Evolutionary conservation across 2,113 vertebrate species (phyloP).

Genomic region (Psittacara wagleri): DNA sequence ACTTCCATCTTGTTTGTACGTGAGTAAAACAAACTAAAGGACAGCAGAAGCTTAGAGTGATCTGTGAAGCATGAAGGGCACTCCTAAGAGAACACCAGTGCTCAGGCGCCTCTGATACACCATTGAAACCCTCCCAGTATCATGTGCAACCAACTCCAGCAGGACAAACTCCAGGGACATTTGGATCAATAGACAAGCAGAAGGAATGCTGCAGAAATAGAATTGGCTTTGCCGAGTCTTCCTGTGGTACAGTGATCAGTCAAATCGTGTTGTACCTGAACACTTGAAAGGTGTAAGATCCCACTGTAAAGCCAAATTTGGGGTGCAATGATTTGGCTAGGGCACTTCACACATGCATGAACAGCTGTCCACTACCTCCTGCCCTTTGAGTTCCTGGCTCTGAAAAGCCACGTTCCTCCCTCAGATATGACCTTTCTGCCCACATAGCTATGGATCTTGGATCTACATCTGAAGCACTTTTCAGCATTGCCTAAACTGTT

Average conservation of each 20-base stretch:
- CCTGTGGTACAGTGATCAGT: background rate
- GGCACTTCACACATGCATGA: background rate
- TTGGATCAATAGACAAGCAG: background rate
- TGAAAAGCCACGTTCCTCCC: background rate
- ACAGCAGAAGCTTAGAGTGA: background rate
- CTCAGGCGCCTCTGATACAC: fast-evolving
- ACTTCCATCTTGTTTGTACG: no score
- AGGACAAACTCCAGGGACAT: fast-evolving
- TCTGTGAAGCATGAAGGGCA: fast-evolving
- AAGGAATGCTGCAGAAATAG: background rate
- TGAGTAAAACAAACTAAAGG: background rate
- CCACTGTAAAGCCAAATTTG: background rate
- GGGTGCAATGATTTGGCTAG: background rate
- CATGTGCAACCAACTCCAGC: background rate
- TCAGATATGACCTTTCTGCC: background rate
- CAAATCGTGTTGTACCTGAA: background rate
- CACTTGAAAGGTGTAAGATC: background rate
- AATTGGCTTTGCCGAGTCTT: background rate
- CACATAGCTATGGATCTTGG: background rate
- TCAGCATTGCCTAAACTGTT: background rate
- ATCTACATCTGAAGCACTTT: background rate
- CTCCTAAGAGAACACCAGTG: fast-evolving
- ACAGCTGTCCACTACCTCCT: background rate
- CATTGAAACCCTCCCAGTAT: background rate
- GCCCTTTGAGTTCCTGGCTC: background rate